Base-by-base conservation (phyloP, 2,888 invertebrate genomes). In the Drosophila putrida region DNA sequence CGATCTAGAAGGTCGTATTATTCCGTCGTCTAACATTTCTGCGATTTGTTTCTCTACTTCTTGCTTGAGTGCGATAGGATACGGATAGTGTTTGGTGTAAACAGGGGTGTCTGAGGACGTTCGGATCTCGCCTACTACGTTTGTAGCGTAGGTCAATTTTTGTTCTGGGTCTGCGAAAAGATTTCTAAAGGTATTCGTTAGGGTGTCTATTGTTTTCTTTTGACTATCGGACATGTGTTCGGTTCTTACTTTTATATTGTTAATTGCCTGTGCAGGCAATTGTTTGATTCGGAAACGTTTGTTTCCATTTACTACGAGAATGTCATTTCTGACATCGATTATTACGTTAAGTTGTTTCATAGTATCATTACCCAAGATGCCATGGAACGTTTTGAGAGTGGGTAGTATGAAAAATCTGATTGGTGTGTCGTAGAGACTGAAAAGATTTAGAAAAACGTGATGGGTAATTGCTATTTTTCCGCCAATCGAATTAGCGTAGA, bases 211-310 rank as follows among this genome's bases (percentile, higher is more conserved):
- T 20, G 41, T 41, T 41, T 20, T 41, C 10, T 20, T 20, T 5
- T 41, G 15, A 9, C 20, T 39, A 20, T 39, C 20, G 15, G 39
- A 20, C 39, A 39, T 20, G 9, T 15, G 15, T 20, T 39, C 39
- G 39, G 39, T 15, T 10, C 9, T 4, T 20, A 39, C 20, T 20
- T 15, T 39, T 39, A 15, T 15, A 15, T 36, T 36, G 6, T 36
- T 36, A 20, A 20, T 50, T 27, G 59, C 33, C 25, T 60, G 59
- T 10, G 33, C 50, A 4, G 33, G 1, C 11, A 60, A 25, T 43
- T 50, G 59, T 25, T 60, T 60, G 9, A 60, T 60, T 13, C 11
- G 41, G 20, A 60, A 8, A 43, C 25, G 50, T 10, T 27, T 43
- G 13, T 39, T 10, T 5, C 50, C 33, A 5, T 60, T 60, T 50